Percentiles rank a stretch among this genome's conserved stretches.
Conservation (phyloP, 2,797 vertebrate genomes). For the Smutsia temminckii region DNA sequence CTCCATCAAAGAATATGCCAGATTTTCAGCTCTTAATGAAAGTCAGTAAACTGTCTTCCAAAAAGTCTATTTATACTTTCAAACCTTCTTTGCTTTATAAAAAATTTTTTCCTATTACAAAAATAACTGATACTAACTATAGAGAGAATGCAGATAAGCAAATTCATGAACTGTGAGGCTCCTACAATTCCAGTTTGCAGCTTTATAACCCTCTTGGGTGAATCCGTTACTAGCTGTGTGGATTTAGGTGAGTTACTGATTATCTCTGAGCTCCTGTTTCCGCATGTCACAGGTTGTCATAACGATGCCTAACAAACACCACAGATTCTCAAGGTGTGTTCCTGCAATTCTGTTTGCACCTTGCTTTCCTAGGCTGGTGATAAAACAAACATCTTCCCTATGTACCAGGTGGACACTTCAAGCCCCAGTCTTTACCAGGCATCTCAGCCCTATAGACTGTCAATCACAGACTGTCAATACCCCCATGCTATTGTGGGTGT, state of each 20-base stretch:
- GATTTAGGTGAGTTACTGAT: background rate
- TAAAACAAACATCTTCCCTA: accelerated
- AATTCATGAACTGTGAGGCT: background rate
- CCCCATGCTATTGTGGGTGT: accelerated
- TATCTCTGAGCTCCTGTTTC: background rate
- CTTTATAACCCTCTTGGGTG: background rate
- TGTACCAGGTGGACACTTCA: accelerated
- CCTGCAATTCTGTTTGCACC: accelerated
- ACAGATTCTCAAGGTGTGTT: accelerated
- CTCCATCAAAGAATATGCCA: background rate
- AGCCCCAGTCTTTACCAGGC: background rate
- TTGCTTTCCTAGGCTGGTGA: background rate
- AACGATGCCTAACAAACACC: accelerated
- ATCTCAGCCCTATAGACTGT: background rate
- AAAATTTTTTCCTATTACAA: background rate
- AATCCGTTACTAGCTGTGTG: background rate
- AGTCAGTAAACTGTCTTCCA: background rate
- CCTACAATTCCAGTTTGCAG: accelerated
- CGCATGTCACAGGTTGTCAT: background rate
- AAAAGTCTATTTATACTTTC: background rate
- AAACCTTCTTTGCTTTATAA: background rate
- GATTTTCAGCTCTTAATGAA: background rate
- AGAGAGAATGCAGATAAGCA: background rate
- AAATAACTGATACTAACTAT: background rate
- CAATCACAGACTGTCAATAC: background rate